Percentiles rank a stretch among this genome's conserved stretches.
Evolutionary conservation across 2,888 invertebrate species (phyloP).

Genomic region (Andrena chrysosceles): DNA sequence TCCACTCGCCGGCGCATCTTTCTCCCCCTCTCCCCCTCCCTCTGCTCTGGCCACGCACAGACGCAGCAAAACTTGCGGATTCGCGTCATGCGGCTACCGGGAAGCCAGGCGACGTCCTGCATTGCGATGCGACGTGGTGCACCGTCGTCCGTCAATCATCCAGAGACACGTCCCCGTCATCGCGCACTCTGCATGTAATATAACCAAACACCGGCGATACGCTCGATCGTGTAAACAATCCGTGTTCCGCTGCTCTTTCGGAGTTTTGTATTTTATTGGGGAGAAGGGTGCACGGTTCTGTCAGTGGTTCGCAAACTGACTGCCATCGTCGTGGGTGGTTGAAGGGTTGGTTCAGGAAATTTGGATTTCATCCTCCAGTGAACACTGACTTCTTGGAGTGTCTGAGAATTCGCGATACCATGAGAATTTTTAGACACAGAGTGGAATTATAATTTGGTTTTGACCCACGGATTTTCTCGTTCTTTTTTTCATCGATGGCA

Average conservation of each 20-base stretch:
- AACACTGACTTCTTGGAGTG: not conserved
- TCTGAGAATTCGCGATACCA: no score
- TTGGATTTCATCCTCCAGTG: not conserved
- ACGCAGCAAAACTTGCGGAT: conserved; percentile 78
- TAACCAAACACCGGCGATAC: conserved; percentile 70
- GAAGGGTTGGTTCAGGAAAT: not conserved
- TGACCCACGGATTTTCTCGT: not conserved
- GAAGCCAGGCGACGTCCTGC: conserved; percentile 80
- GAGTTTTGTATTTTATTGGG: conserved; percentile 33
- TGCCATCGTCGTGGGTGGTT: not conserved
- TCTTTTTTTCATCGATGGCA: not conserved
- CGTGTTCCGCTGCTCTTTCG: conserved; percentile 48
- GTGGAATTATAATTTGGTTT: not conserved
- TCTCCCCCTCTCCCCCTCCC: conserved; percentile 12
- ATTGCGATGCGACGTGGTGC: conserved; percentile 79
- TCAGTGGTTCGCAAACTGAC: conserved; percentile 31
- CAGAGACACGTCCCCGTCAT: conserved; percentile 79
- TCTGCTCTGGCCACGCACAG: conserved; percentile 55
- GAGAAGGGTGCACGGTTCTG: not conserved
- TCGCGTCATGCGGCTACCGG: conserved; percentile 83
- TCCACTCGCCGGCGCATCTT: conserved; percentile 11
- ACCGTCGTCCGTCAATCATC: conserved; percentile 81
- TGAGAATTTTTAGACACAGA: not conserved
- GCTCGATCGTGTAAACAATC: conserved; percentile 72
- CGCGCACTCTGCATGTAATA: conserved; percentile 77